Percentiles rank a stretch among this genome's conserved stretches.
Conservation (phyloP, 2,797 vertebrate genomes). For the Anableps anableps region DNA sequence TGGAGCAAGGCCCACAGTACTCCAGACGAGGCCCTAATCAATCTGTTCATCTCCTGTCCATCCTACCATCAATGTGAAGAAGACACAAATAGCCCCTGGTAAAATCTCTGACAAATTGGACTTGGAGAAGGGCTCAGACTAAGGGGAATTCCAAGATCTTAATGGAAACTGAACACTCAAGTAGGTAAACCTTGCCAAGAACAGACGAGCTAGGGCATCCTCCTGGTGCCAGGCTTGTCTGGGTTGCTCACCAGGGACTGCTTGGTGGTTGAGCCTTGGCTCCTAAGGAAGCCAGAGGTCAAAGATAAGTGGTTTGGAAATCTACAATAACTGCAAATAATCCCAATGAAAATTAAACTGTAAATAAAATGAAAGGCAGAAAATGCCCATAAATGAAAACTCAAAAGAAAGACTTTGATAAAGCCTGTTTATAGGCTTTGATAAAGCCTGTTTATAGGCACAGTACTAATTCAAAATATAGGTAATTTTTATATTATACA, state of each 20-base stretch:
- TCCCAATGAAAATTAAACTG: not conserved
- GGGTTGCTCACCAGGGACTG: not conserved
- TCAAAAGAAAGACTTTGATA: too few relatives aligned
- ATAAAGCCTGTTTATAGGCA: not conserved
- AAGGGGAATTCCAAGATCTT: not conserved
- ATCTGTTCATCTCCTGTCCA: not conserved
- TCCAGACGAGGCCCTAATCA: not conserved
- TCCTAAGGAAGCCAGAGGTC: not conserved
- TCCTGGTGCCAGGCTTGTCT: not conserved
- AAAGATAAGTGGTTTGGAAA: not conserved
- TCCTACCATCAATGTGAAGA: not conserved
- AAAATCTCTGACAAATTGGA: not conserved
- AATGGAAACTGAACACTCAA: not conserved
- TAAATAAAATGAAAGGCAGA: not conserved
- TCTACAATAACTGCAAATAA: not conserved
- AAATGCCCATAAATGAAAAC: not conserved
- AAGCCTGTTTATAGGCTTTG: too few relatives aligned
- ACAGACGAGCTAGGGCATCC: not conserved
- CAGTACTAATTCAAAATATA: not conserved
- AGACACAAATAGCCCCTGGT: not conserved
- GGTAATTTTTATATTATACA: not conserved
- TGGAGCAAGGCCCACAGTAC: not conserved
- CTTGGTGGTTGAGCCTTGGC: not conserved
- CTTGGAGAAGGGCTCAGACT: not conserved
- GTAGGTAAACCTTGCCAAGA: not conserved